Evolutionary conservation across 2,113 vertebrate genomes (phyloP), one percentile per base, ranked within the genome.

Genomic region (Malurus melanocephalus): DNA sequence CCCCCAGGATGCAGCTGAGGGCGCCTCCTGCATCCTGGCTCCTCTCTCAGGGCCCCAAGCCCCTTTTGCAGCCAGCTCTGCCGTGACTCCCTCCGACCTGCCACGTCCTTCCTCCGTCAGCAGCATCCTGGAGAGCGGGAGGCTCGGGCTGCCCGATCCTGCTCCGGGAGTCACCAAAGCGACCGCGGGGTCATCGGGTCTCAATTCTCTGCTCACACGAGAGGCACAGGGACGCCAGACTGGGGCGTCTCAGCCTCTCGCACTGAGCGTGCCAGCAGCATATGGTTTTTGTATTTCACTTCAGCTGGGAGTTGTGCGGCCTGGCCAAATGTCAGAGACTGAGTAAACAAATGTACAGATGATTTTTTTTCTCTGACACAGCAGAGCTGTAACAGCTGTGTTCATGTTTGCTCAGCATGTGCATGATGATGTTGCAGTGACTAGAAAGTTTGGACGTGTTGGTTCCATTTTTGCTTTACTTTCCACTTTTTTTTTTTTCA

Each of bases 41-140:
- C 43, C 24, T 72, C 43, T 46, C 35, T 26, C 43, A 38, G 62
- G 30, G 13, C 9, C 4, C 17, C 62, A 51, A 0, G 0, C 7
- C 19, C 17, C 18, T 60, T n/a, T 40, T 1, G 1, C 21, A 72
- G 40, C 10, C 48, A 38, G 16, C 7, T 71, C 6, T 46, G 42
- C 33, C 13, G 33, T 2, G 5, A 27, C 14, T 51, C 27, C 5
- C 23, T 32, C 61, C 1, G 0, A 6, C 5, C 22, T 30, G 17
- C 16, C 4, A 0, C 2, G 0, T 19, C 46, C 11, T 32, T 45
- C 26, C 13, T 40, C 24, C 0, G 0, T 2, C 51, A 66, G 26
- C 52, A 48, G 2, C 16, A 5, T 20, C 15, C 26, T 4, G 16
- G 19, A 27, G 38, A 19, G 16, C 6, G 11, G 48, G 7, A 14